These are phyloP conservation scores for Ochropacha duplaris DNA, from an alignment of 2,888 invertebrate genomes.

Conservation along the genomic window DNA sequence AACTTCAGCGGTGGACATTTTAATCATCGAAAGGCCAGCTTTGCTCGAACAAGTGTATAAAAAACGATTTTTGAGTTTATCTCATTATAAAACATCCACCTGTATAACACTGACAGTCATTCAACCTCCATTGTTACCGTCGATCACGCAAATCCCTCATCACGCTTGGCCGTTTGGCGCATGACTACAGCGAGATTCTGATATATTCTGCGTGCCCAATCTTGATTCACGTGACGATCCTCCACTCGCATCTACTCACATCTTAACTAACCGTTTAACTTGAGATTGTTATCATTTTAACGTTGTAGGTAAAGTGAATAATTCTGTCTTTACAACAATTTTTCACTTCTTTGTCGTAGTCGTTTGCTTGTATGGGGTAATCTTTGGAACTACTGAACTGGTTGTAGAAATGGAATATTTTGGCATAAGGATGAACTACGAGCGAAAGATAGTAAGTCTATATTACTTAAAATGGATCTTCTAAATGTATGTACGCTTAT, in stretches of 20 bases:
- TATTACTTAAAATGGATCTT: too few species aligned
- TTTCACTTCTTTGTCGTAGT: neutral
- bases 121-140: constrained; percentile 2
- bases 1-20: too few species aligned
- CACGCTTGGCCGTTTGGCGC: constrained; percentile 27
- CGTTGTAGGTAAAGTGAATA: constrained; percentile 2
- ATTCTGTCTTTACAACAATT: neutral
- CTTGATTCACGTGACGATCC: constrained; percentile 59
- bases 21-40: too few species aligned
- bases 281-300: constrained; percentile 22
- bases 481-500: too few species aligned
- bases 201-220: constrained; percentile 43
- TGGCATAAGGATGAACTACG: too few species aligned
- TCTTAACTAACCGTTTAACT: constrained; percentile 21
- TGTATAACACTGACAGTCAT: neutral
- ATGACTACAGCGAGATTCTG: constrained; percentile 12
- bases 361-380: too few species aligned
- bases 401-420: too few species aligned
- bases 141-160: constrained; percentile 24
- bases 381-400: too few species aligned
- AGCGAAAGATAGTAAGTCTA: too few species aligned
- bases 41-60: too few species aligned
- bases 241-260: constrained; percentile 22
- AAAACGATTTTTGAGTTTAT: too few species aligned
- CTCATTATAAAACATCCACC: too few species aligned